Percentiles rank a stretch among this genome's conserved stretches.
Conservation (phyloP, 1,140 invertebrate species). For the Dysdera silvatica region DNA sequence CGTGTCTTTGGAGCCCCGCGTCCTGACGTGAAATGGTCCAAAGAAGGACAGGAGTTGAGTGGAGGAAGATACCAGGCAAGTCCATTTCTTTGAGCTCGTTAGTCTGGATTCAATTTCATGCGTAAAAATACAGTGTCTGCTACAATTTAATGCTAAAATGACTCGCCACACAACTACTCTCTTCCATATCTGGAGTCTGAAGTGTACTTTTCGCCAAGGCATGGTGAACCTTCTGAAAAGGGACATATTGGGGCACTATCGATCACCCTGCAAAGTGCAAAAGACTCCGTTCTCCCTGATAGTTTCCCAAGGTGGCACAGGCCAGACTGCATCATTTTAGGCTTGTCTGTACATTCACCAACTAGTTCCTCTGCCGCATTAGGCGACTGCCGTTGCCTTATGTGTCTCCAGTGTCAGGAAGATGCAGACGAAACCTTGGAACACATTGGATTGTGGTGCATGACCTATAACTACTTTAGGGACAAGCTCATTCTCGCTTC, state of each 20-base stretch:
- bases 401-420: too few species aligned
- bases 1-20: slow-evolving; percentile 89
- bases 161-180: background rate
- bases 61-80: slow-evolving; percentile 49
- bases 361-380: too few species aligned
- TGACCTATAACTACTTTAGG: too few species aligned
- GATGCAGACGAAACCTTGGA: too few species aligned
- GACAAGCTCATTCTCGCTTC: background rate
- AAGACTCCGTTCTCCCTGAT: background rate
- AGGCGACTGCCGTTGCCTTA: too few species aligned
- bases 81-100: background rate
- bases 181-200: background rate
- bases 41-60: slow-evolving; percentile 68
- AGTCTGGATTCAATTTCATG: background rate
- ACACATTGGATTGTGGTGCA: too few species aligned
- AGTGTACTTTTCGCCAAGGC: too few species aligned
- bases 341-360: too few species aligned
- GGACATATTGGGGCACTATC: too few species aligned
- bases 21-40: slow-evolving; percentile 85
- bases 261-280: background rate
- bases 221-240: too few species aligned
- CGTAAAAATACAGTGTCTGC: background rate
- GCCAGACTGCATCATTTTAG: too few species aligned
- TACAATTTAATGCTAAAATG: background rate
- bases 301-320: background rate